Conservation (phyloP, 2,888 invertebrate species). For the Xestobium rufovillosum region DNA sequence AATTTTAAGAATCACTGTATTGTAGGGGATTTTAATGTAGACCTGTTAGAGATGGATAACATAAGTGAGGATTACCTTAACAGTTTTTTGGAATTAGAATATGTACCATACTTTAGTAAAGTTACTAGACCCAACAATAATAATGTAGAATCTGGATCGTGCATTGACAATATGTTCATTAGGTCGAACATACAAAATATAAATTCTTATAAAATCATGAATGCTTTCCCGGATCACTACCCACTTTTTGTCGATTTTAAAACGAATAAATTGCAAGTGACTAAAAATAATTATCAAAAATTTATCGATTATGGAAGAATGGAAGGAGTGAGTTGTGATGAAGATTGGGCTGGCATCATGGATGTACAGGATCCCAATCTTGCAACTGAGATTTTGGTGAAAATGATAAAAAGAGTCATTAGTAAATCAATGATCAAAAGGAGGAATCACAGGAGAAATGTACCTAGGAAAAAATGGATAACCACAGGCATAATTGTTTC, state of each 20-base stretch:
- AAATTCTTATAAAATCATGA: conserved; percentile 6
- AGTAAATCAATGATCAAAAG: not conserved
- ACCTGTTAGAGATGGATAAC: not conserved
- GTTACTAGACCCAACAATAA: conserved; percentile 12
- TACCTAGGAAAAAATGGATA: not conserved
- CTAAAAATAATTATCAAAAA: not conserved
- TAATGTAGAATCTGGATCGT: conserved; percentile 8
- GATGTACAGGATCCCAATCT: not conserved
- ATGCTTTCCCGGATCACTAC: conserved; percentile 15
- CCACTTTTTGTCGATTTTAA: conserved; percentile 10
- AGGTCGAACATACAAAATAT: conserved; percentile 9
- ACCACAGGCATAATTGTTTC: not conserved
- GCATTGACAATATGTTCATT: conserved; percentile 16
- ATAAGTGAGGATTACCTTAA: conserved; percentile 10
- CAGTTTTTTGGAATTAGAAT: conserved; percentile 10
- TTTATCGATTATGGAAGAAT: not conserved
- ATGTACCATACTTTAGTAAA: conserved; percentile 10
- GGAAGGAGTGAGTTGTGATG: too few species aligned
- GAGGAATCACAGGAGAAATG: not conserved
- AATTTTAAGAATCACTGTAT: conserved; percentile 8
- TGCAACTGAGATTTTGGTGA: not conserved
- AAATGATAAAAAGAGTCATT: not conserved
- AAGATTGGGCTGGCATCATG: not conserved
- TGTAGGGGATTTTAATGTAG: conserved; percentile 12
- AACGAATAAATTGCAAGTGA: not conserved